phyloP scores from a whole-genome alignment of 2,113 vertebrate genomes.

The Alligator mississippiensis region DNA sequence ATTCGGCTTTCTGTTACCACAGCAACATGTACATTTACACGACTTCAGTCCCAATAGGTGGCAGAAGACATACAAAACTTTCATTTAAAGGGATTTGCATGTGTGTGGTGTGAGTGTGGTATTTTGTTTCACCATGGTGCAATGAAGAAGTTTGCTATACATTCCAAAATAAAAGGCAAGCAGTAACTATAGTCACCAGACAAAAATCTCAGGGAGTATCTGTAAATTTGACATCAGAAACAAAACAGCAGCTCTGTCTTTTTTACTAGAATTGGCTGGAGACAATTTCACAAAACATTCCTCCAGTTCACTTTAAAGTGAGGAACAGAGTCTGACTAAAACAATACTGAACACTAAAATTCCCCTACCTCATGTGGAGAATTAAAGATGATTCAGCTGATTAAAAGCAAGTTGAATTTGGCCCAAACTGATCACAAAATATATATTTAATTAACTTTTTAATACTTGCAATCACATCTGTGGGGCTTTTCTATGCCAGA shows the following conservation, averaged over 20 bases:
- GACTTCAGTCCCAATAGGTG: slow-evolving; percentile 51
- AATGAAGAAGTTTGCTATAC: slow-evolving; percentile 30
- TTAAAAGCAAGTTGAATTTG: not conserved
- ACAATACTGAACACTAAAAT: not conserved
- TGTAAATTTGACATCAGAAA: slow-evolving; percentile 15
- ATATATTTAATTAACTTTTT: not conserved
- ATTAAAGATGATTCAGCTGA: not conserved
- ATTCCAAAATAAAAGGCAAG: slow-evolving; percentile 44
- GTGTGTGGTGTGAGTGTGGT: not conserved
- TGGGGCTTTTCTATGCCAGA: not conserved
- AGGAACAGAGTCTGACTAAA: not conserved
- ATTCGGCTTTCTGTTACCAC: slow-evolving; percentile 30
- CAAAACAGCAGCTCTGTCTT: not conserved
- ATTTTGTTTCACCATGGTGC: slow-evolving; percentile 46
- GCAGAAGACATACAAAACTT: slow-evolving; percentile 68
- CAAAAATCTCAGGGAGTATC: slow-evolving; percentile 35
- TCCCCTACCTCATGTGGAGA: not conserved
- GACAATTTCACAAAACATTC: not conserved
- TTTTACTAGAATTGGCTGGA: not conserved
- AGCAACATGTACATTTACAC: slow-evolving; percentile 49
- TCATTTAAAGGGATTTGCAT: slow-evolving; percentile 51
- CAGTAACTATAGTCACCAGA: slow-evolving; percentile 68
- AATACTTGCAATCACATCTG: not conserved
- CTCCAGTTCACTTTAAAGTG: not conserved
- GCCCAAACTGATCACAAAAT: not conserved